phyloP scores from a whole-genome alignment of 1,140 invertebrate species.

The Chionoecetes opilio region DNA sequence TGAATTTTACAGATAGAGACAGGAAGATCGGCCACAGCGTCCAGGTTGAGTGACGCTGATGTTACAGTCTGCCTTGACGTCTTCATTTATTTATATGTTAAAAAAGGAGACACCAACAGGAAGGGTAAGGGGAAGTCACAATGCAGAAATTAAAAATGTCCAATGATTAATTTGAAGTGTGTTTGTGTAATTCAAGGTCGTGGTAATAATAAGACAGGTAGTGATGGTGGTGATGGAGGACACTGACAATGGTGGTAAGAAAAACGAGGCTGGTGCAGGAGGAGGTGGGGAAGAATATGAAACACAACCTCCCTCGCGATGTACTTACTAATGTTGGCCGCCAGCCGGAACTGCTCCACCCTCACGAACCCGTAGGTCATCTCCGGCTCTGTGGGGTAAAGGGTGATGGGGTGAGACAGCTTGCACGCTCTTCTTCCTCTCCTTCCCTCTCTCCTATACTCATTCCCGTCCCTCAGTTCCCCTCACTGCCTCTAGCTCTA shows the following conservation, averaged over 20 bases:
- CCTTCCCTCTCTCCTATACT: not conserved
- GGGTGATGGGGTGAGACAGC: not conserved
- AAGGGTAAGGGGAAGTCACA: not conserved
- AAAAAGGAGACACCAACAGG: too few species aligned
- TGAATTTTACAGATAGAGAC: too few species aligned
- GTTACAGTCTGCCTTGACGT: too few species aligned
- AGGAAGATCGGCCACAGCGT: too few species aligned
- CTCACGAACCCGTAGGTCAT: slow-evolving; percentile 72
- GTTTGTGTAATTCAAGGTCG: too few species aligned
- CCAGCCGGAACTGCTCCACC: slow-evolving; percentile 67
- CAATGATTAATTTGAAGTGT: too few species aligned
- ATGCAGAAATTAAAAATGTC: too few species aligned
- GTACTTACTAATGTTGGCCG: slow-evolving; percentile 69
- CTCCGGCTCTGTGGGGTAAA: slow-evolving; percentile 60
- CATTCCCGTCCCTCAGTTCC: not conserved
- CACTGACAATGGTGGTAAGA: not conserved
- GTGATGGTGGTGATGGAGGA: not conserved
- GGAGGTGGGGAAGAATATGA: not conserved
- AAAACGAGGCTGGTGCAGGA: not conserved
- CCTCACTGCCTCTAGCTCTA: not conserved
- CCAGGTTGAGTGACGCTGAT: too few species aligned
- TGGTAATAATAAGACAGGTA: not conserved
- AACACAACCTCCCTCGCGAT: not conserved
- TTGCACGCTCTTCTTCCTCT: slow-evolving; percentile 38
- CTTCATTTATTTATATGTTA: too few species aligned